Conservation (phyloP, 2,113 vertebrate genomes). For the human (Homo sapiens) region DNA sequence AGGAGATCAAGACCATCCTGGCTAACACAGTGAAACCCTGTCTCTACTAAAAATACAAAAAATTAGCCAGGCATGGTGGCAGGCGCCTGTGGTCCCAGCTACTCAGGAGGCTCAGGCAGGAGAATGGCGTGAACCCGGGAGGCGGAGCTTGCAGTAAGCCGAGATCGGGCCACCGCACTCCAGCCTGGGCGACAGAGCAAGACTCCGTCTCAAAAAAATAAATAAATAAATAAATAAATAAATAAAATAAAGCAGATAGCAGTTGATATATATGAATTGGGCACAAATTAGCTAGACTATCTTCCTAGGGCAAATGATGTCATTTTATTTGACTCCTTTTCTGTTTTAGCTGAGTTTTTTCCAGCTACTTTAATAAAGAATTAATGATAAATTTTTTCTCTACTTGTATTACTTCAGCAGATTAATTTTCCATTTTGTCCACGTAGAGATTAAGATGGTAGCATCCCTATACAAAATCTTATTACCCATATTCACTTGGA, state of each 20-base stretch:
- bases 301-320: neutral
- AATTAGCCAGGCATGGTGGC: too few relatives aligned
- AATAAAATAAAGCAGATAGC: constrained; percentile 6
- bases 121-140: too few relatives aligned
- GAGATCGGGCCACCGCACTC: too few relatives aligned
- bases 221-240: neutral
- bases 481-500: neutral
- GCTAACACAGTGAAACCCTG: too few relatives aligned
- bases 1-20: too few relatives aligned
- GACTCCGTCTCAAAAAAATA: too few relatives aligned
- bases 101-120: too few relatives aligned
- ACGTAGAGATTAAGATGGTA: neutral
- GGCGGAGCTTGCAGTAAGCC: too few relatives aligned
- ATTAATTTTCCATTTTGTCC: constrained; percentile 44
- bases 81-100: too few relatives aligned
- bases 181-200: too few relatives aligned
- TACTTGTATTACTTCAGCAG: neutral
- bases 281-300: neutral
- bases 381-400: constrained; percentile 37
- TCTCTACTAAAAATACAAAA: too few relatives aligned
- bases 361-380: constrained; percentile 17
- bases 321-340: constrained; percentile 11
- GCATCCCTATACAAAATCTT: neutral
- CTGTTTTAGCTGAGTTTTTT: neutral
- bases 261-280: neutral